phyloP scores from a whole-genome alignment of 2,797 vertebrate species.

The Sebastolobus altivelis region DNA sequence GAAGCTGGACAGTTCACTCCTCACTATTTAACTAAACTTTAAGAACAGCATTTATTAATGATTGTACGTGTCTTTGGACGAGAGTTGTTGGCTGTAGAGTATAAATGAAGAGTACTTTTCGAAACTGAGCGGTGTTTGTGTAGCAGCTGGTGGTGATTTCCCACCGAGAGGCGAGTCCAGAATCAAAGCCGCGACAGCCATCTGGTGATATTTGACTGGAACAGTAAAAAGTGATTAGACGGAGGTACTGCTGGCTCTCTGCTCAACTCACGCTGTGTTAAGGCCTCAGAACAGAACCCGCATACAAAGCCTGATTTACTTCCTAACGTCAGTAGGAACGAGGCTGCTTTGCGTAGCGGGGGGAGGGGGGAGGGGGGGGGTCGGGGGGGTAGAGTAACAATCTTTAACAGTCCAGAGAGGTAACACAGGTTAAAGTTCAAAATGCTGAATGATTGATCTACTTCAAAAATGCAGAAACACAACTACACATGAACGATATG shows the following conservation, averaged over 20 bases:
- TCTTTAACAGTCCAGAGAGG: slow-evolving; percentile 66
- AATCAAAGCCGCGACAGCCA: slow-evolving; percentile 68
- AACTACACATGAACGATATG: slow-evolving; percentile 17
- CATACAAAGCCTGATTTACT: slow-evolving; percentile 72
- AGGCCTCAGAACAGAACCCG: slow-evolving; percentile 72
- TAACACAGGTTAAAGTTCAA: slow-evolving; percentile 71
- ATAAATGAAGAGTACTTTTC: slow-evolving; percentile 24
- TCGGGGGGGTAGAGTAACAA: slow-evolving; percentile 44
- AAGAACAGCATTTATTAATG: slow-evolving; percentile 11
- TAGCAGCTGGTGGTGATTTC: slow-evolving; percentile 66
- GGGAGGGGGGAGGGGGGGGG: background rate
- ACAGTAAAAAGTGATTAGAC: slow-evolving; percentile 66
- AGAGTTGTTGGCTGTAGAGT: background rate
- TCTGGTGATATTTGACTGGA: slow-evolving; percentile 71
- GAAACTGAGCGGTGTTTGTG: slow-evolving; percentile 54
- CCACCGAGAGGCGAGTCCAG: slow-evolving; percentile 42
- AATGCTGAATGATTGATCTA: slow-evolving; percentile 63
- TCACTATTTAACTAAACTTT: slow-evolving; percentile 10
- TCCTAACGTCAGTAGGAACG: slow-evolving; percentile 62
- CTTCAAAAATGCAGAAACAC: slow-evolving; percentile 56
- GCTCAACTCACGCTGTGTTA: slow-evolving; percentile 66
- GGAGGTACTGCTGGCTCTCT: slow-evolving; percentile 61
- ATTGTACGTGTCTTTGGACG: slow-evolving; percentile 1
- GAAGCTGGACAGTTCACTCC: background rate
- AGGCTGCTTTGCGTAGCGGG: slow-evolving; percentile 59